These are phyloP conservation scores for Carposina sasakii DNA, from an alignment of 1,140 invertebrate species.

Conservation along the genomic window DNA sequence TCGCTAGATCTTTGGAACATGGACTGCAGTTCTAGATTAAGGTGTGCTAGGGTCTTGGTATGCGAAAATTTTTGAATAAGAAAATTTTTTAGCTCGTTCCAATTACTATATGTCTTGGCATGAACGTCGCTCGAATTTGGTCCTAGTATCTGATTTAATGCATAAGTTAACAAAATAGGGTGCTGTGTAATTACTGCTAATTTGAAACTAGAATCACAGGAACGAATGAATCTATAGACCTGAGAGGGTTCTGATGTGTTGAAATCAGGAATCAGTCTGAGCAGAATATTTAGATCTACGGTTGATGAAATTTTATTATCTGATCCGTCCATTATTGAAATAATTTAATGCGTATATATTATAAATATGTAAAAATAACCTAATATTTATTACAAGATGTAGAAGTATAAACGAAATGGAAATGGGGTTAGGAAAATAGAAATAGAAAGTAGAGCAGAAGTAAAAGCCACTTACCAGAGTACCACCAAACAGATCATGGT, in stretches of 20 bases:
- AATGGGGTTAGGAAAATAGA: too few relatives aligned
- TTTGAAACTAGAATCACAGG: constrained; percentile 19
- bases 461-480: too few relatives aligned
- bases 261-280: constrained; percentile 23
- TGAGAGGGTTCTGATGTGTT: constrained; percentile 16
- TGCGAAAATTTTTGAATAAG: constrained; percentile 16
- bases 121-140: constrained; percentile 8
- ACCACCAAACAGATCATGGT: too few relatives aligned
- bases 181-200: constrained; percentile 1
- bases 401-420: too few relatives aligned
- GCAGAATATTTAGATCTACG: constrained; percentile 9
- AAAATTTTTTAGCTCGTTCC: constrained; percentile 1
- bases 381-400: too few relatives aligned
- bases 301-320: too few relatives aligned
- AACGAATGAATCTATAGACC: constrained; percentile 23
- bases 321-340: too few relatives aligned
- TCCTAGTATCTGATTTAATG: constrained; percentile 12
- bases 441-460: too few relatives aligned
- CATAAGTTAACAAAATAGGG: constrained; percentile 8
- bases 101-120: background rate
- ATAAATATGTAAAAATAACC: too few relatives aligned
- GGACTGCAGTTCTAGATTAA: constrained; percentile 16
- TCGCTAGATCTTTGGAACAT: constrained; percentile 13
- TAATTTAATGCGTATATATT: too few relatives aligned
- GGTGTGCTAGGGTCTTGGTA: constrained; percentile 14